A percentile compares a stretch with the other conserved stretches of the same genome.
Conservation (phyloP, 1,140 invertebrate species). For the Bombus difficillimus region DNA sequence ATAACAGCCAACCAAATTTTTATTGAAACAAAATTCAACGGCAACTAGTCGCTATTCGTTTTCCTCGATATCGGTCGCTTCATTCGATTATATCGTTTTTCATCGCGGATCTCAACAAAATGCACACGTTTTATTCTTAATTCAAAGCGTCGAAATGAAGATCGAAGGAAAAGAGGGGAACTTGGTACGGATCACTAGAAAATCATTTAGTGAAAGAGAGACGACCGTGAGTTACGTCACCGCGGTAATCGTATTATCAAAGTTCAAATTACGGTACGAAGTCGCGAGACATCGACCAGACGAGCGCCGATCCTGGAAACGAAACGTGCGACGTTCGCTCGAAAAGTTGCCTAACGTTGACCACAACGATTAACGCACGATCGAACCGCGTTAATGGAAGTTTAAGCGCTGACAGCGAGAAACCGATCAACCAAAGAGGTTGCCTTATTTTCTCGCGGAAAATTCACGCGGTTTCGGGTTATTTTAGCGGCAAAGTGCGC, state of each 20-base stretch:
- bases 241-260: slow-evolving; percentile 11
- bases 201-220: neutral
- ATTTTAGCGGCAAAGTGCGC: neutral
- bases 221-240: neutral
- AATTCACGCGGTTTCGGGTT: slow-evolving; percentile 12
- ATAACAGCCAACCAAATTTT: neutral
- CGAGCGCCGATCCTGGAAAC: neutral
- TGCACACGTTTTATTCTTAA: neutral
- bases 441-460: neutral
- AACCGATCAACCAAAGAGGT: slow-evolving; percentile 3
- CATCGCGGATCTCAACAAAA: neutral
- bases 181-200: too few species aligned
- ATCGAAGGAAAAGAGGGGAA: neutral
- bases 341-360: neutral
- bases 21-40: neutral
- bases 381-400: neutral
- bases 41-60: neutral
- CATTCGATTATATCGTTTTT: neutral
- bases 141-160: neutral
- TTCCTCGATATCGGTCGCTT: neutral
- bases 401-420: neutral
- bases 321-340: neutral
- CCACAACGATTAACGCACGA: neutral
- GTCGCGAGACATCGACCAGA: neutral
- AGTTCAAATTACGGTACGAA: slow-evolving; percentile 4